A percentile compares a stretch with the other conserved stretches of the same genome.
Evolutionary conservation across 2,113 vertebrate genomes (phyloP).

Genomic region (Pluvialis apricaria): DNA sequence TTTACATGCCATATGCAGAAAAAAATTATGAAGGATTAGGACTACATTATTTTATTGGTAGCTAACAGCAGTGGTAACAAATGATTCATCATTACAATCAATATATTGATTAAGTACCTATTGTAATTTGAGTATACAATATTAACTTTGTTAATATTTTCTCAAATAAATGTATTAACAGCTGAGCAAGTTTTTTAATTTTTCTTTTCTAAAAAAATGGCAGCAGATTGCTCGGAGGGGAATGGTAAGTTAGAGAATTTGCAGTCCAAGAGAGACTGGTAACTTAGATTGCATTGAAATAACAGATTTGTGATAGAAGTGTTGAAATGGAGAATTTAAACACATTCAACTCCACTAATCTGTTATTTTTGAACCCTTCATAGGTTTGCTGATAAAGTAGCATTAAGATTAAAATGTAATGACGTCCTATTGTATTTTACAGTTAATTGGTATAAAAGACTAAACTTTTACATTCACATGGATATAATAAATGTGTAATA

Average conservation of each 20-base stretch:
- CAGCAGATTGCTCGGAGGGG: conserved; percentile 73
- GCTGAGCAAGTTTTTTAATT: conserved; percentile 70
- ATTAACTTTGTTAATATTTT: conserved; percentile 22
- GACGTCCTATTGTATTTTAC: neutral
- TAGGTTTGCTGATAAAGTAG: neutral
- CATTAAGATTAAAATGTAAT: neutral
- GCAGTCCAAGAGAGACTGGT: conserved; percentile 46
- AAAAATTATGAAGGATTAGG: neutral
- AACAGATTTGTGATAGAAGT: neutral
- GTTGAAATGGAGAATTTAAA: neutral
- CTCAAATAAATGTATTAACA: conserved; percentile 62
- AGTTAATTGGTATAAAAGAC: neutral
- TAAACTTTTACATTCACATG: neutral
- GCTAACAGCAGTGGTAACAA: neutral
- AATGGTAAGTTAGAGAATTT: conserved; percentile 75
- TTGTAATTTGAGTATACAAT: conserved; percentile 42
- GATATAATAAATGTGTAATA: neutral
- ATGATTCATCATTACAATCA: neutral
- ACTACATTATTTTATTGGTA: neutral
- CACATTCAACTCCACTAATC: neutral
- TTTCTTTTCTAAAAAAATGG: conserved; percentile 75
- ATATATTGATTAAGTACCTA: neutral
- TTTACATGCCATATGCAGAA: neutral
- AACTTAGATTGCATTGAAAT: conserved; percentile 24
- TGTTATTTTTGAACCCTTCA: neutral